Base-by-base conservation (phyloP, 1,140 invertebrate genomes). In the Bombus picipes region DNA sequence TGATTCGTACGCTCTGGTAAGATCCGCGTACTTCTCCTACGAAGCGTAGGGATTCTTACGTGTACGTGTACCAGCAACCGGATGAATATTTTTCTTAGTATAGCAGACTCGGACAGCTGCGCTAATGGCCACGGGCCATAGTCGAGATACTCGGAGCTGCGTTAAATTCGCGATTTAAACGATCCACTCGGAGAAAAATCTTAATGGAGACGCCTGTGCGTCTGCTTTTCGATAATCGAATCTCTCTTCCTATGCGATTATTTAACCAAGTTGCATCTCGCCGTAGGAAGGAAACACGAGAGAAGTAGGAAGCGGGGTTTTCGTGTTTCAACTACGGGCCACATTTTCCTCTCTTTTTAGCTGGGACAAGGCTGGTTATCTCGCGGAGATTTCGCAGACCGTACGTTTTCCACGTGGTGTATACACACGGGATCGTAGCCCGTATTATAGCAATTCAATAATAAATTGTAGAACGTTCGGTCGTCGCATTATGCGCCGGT, bases 361-460 rank as follows among this genome's bases (percentile, higher is more conserved):
- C 39, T n/a, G 5, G 70, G 28, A 72, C 37, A 72, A 37, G 75
- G 37, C 13, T 41, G 73, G 43, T 53, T 75, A 78, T 78, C 75
- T 37, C n/a, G 25, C 65, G 41, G 2, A 62, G 65, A 53, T 68
- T 59, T 78, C 47, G 66, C 66, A 76, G 62, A 62, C 68, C 68
- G 73, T 89, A 83, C 68, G 78, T 89, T 89, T 88, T 81, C 88
- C 87, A 37, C 75, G 43, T 75, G 43, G 43, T 66, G 70, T 85
- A 81, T 85, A 84, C 80, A 66, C 62, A 72, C 15, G n/a, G 73
- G 43, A 57, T 59, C 53, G 78, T 57, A 53, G 78, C 65, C 70
- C 84, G 90, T 91, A 93, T 93, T 92, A 92, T 90, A 93, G 92
- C 93, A 92, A 93, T 93, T 93, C 93, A 93, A 93, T 93, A 93